Evolutionary conservation across 2,888 invertebrate species (phyloP).

Genomic region (Diaperis boleti): DNA sequence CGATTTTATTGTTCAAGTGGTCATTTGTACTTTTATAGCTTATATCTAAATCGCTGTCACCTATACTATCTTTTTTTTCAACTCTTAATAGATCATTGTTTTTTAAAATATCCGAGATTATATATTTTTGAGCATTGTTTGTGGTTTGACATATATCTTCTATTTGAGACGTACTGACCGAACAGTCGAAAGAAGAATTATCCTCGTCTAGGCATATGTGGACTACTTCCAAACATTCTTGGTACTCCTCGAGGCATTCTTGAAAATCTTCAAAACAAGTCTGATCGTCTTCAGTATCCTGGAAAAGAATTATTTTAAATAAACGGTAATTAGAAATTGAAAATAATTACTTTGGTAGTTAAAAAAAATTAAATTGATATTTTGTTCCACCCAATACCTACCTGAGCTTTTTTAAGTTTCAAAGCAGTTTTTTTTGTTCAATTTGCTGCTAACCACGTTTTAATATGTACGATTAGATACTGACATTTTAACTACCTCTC

Average conservation of each 20-base stretch:
- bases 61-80: conserved; percentile 46
- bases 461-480: too few species aligned
- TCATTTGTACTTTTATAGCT: conserved; percentile 60
- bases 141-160: conserved; percentile 56
- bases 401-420: too few species aligned
- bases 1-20: conserved; percentile 46
- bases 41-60: conserved; percentile 58
- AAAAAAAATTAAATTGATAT: too few species aligned
- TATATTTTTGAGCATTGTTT: conserved; percentile 33
- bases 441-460: too few species aligned
- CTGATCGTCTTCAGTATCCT: conserved; percentile 73
- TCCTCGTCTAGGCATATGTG: conserved; percentile 74
- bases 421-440: too few species aligned
- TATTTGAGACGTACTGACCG: conserved; percentile 58
- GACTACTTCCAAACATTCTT: conserved; percentile 73
- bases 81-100: conserved; percentile 31
- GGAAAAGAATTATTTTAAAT: too few species aligned
- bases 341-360: conserved; percentile 8
- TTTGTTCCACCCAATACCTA: too few species aligned
- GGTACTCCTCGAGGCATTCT: conserved; percentile 75
- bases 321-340: too few species aligned
- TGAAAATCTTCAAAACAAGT: conserved; percentile 76
- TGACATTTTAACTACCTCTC: too few species aligned
- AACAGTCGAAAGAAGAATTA: conserved; percentile 66
- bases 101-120: conserved; percentile 44